Evolutionary conservation across 2,113 vertebrate species (phyloP), one percentile per base, ranked within the genome.

Genomic region (Turdus rufiventris): DNA sequence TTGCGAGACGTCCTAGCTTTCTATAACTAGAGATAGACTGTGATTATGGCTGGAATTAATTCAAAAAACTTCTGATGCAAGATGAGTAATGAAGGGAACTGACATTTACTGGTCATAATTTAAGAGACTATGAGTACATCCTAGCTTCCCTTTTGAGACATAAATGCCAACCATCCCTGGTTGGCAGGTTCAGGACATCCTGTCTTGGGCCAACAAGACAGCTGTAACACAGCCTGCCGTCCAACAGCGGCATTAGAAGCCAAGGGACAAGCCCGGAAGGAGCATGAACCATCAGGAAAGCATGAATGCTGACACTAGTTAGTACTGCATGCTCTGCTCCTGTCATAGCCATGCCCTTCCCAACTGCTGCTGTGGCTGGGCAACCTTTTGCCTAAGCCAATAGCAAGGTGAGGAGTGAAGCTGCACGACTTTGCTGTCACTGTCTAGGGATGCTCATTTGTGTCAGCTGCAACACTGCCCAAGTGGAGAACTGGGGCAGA

Each of bases 21-120:
- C 96, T 96, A 97, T 96, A 97, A 97, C 97, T 97, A 98, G 79
- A 94, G 76, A 93, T 89, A 96, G 91, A 91, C 93, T 87, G 91
- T 93, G 92, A 97, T 97, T 95, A 96, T 94, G 88, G 24, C 89
- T 98, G 96, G 95, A 97, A 97, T 97, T 97, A 97, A 96, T 97
- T 97, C 88, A 97, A 97, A 85, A 92, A 93, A 95, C 87, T 96
- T 96, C 78, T 91, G 87, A 94, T 95, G 47, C 73, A 95, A 79
- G 91, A 96, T 96, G 97, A 97, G 45, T 96, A 96, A 97, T 94
- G 79, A 96, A 96, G 28, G 53, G 89, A 80, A 95, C 68, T 96
- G 97, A 88, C 74, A 94, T 93, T 95, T 96, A 85, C 89, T 80
- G 70, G 71, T 78, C 93, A 93, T 75, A 93, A 96, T 94, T 91